A percentile compares a stretch with the other conserved stretches of the same genome.
Evolutionary conservation across 2,888 invertebrate genomes (phyloP).

Genomic region (Acholoe squamosa): DNA sequence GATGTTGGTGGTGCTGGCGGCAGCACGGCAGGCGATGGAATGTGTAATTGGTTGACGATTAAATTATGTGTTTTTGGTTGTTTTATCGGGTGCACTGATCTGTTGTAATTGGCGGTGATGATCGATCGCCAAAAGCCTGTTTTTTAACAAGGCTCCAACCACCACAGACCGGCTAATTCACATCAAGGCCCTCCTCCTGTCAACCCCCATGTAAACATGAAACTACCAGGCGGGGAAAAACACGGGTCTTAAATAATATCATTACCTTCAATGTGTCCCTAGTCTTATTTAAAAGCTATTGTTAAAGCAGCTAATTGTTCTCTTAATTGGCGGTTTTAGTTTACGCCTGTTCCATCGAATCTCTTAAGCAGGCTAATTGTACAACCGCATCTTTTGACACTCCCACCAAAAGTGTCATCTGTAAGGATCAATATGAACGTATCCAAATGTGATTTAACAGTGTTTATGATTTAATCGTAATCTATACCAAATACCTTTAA

Average conservation of each 20-base stretch:
- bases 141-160: not conserved
- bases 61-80: conserved; percentile 21
- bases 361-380: not conserved
- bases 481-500: no score
- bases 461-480: no score
- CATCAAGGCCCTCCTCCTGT: not conserved
- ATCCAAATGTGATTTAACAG: no score
- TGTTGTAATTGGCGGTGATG: conserved; percentile 12
- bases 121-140: conserved; percentile 8
- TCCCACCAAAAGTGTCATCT: no score
- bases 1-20: not conserved
- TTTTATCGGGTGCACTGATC: conserved; percentile 7
- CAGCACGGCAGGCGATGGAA: not conserved
- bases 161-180: not conserved
- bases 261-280: not conserved
- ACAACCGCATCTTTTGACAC: not conserved
- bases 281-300: not conserved
- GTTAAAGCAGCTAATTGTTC: not conserved
- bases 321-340: not conserved
- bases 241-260: not conserved
- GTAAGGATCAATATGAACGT: no score
- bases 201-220: not conserved
- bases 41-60: conserved; percentile 55
- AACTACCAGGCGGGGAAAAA: not conserved
- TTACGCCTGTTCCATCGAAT: not conserved